Evolutionary conservation across 2,888 invertebrate species (phyloP).

Genomic region (Acrobasis suavella): DNA sequence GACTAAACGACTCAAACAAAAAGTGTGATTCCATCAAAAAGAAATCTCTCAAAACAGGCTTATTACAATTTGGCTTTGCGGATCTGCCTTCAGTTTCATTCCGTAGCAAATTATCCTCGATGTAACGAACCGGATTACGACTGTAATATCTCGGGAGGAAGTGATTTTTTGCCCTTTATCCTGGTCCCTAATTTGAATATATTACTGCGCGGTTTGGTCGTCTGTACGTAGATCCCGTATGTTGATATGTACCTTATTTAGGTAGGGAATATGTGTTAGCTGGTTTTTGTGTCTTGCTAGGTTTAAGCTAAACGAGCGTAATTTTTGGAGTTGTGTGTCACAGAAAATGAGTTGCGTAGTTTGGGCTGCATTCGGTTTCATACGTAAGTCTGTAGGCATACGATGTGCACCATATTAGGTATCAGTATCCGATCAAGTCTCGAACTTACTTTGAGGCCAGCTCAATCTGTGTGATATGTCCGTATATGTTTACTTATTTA

Average conservation of each 20-base stretch:
- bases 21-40: slow-evolving; percentile 58
- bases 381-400: no score
- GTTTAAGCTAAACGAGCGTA: no score
- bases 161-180: slow-evolving; percentile 48
- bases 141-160: slow-evolving; percentile 34
- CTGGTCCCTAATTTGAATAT: slow-evolving; percentile 57
- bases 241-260: not conserved
- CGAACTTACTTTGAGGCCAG: no score
- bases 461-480: no score
- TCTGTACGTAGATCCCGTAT: not conserved
- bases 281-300: no score
- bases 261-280: not conserved
- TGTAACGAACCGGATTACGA: slow-evolving; percentile 27
- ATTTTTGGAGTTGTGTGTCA: no score
- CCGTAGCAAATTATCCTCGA: slow-evolving; percentile 27
- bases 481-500: no score
- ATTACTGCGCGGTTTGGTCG: slow-evolving; percentile 37
- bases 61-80: slow-evolving; percentile 29
- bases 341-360: no score
- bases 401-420: no score
- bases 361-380: no score
- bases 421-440: no score
- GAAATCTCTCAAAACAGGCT: slow-evolving; percentile 27
- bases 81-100: slow-evolving; percentile 25
- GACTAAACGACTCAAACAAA: slow-evolving; percentile 39